A percentile compares a stretch with the other conserved stretches of the same genome.
phyloP scores from a whole-genome alignment of 2,113 vertebrate genomes.

The Climacteris rufus region DNA sequence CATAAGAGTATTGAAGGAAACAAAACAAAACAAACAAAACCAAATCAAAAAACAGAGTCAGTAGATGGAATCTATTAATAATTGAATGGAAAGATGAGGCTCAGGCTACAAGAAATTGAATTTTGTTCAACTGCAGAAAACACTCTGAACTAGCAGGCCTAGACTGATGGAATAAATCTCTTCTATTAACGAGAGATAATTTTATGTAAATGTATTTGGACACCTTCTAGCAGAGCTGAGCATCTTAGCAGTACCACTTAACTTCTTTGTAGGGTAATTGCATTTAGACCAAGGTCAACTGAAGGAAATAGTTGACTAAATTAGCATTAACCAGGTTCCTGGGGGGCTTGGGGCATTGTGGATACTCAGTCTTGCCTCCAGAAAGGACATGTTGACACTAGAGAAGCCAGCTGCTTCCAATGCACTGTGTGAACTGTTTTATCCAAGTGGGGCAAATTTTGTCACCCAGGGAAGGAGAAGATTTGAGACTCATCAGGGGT shows the following conservation, averaged over 20 bases:
- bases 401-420: constrained; percentile 79
- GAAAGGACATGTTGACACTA: constrained; percentile 82
- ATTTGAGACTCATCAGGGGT: constrained; percentile 67
- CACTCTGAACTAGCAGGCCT: constrained; percentile 48
- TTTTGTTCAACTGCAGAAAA: constrained; percentile 58
- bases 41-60: neutral
- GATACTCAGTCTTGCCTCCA: constrained; percentile 83
- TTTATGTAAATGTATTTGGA: constrained; percentile 74
- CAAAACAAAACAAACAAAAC: neutral
- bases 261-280: constrained; percentile 81
- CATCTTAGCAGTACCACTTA: constrained; percentile 68
- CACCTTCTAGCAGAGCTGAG: constrained; percentile 59
- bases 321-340: constrained; percentile 88
- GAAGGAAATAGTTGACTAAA: constrained; percentile 87
- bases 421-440: constrained; percentile 81
- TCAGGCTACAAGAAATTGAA: constrained; percentile 41
- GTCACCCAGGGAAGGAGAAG: constrained; percentile 72
- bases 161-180: constrained; percentile 72
- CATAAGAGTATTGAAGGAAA: neutral
- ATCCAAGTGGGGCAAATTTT: constrained; percentile 79
- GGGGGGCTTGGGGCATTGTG: constrained; percentile 66
- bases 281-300: constrained; percentile 87
- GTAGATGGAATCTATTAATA: constrained; percentile 32
- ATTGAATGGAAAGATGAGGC: constrained; percentile 42
- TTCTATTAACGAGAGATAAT: constrained; percentile 76